phyloP scores from a whole-genome alignment of 2,888 invertebrate species.

The Drosophila setosimentum region DNA sequence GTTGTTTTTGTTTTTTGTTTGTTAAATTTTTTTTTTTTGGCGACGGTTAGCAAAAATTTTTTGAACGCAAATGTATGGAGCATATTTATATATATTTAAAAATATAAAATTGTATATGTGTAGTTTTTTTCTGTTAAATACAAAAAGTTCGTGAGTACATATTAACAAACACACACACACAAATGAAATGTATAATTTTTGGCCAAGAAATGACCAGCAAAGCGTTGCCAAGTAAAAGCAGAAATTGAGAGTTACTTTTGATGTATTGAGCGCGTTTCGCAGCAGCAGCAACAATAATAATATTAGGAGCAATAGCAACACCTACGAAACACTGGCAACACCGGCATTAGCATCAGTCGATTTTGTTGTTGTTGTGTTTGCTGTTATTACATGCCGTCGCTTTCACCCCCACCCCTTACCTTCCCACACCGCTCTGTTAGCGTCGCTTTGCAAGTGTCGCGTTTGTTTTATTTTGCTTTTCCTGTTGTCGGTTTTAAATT shows the following conservation, averaged over 20 bases:
- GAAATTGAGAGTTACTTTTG: conserved; percentile 76
- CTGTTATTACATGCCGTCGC: conserved; percentile 64
- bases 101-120: conserved; percentile 19
- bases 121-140: conserved; percentile 43
- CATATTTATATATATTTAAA: conserved; percentile 34
- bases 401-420: conserved; percentile 48
- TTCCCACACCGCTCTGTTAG: conserved; percentile 31
- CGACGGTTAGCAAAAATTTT: conserved; percentile 60
- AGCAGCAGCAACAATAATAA: conserved; percentile 31
- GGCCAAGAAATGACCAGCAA: conserved; percentile 64
- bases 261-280: conserved; percentile 40
- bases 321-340: conserved; percentile 63
- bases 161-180: conserved; percentile 10
- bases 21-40: conserved; percentile 57
- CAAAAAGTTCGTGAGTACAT: conserved; percentile 50
- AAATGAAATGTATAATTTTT: conserved; percentile 32
- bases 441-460: conserved; percentile 37
- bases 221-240: conserved; percentile 76
- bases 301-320: conserved; percentile 36
- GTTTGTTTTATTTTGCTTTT: conserved; percentile 4
- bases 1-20: conserved; percentile 40
- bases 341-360: conserved; percentile 32
- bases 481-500: conserved; percentile 20
- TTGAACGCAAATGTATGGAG: conserved; percentile 44
- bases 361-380: conserved; percentile 13